Evolutionary conservation across 2,797 vertebrate genomes (phyloP).

Genomic region (Danio jaintianensis): DNA sequence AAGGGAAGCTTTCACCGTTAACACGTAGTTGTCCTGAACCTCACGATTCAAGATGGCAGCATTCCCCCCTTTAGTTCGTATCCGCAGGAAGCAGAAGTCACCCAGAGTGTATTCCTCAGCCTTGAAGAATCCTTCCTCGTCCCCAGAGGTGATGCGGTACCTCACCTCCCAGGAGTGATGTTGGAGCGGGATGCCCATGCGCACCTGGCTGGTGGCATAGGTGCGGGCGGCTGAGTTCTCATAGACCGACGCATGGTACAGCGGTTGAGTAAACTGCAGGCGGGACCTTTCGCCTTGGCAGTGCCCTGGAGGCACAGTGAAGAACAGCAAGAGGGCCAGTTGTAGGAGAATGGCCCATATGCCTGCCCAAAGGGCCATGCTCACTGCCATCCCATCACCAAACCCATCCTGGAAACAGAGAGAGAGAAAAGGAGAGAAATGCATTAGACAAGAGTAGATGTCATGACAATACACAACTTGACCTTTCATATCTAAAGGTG

Average conservation of each 20-base stretch:
- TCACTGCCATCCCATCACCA: conserved; percentile 93
- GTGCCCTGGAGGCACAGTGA: conserved; percentile 72
- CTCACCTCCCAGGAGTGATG: conserved; percentile 95
- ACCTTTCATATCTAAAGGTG: conserved; percentile 14
- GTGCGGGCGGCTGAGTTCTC: conserved; percentile 98
- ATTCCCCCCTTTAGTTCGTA: conserved; percentile 98
- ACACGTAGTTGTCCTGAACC: conserved; percentile 95
- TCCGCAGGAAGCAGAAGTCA: conserved; percentile 96
- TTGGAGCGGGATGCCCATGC: conserved; percentile 90
- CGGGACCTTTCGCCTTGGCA: conserved; percentile 79
- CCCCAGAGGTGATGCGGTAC: conserved; percentile 93
- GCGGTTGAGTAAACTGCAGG: conserved; percentile 90
- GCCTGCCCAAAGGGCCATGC: conserved; percentile 90
- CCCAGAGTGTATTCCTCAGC: conserved; percentile 94
- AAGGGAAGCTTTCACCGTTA: conserved; percentile 93
- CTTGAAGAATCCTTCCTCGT: conserved; percentile 97
- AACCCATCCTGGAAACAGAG: conserved; percentile 79
- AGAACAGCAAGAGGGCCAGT: conserved; percentile 82
- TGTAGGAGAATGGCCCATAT: conserved; percentile 78
- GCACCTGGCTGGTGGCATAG: conserved; percentile 90
- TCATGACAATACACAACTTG: conserved; percentile 35
- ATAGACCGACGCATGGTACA: conserved; percentile 91
- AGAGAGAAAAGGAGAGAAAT: neutral
- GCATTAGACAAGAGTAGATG: conserved; percentile 46
- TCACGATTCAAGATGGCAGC: conserved; percentile 96